phyloP scores from a whole-genome alignment of 2,888 invertebrate genomes.

The Eumerus sabulonum region DNA sequence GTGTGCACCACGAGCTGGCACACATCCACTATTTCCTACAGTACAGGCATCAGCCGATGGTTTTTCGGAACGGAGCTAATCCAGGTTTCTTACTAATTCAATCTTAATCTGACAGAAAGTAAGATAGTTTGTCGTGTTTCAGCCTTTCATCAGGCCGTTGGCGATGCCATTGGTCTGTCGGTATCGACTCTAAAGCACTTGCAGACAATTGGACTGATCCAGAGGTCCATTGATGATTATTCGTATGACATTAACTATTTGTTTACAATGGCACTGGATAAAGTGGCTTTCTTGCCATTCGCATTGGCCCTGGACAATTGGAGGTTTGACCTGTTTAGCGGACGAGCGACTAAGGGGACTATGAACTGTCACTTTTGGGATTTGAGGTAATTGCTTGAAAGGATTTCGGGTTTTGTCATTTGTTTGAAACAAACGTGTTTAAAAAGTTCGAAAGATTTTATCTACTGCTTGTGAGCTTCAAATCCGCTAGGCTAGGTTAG shows the following conservation, averaged over 20 bases:
- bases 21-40: slow-evolving; percentile 93
- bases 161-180: slow-evolving; percentile 92
- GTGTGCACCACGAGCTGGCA: slow-evolving; percentile 95
- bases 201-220: slow-evolving; percentile 89
- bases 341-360: slow-evolving; percentile 85
- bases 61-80: slow-evolving; percentile 95
- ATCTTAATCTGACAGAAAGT: neutral
- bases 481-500: too few relatives aligned
- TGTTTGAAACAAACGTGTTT: too few relatives aligned
- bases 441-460: too few relatives aligned
- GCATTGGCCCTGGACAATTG: slow-evolving; percentile 91
- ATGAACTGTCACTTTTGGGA: slow-evolving; percentile 95
- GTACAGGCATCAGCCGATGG: slow-evolving; percentile 89
- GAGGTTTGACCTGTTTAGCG: slow-evolving; percentile 92
- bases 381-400: slow-evolving; percentile 81
- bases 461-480: too few relatives aligned
- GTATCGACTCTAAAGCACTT: slow-evolving; percentile 91
- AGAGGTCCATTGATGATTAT: slow-evolving; percentile 89
- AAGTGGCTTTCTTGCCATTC: slow-evolving; percentile 88
- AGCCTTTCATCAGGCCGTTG: slow-evolving; percentile 97
- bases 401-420: too few relatives aligned
- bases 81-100: slow-evolving; percentile 83
- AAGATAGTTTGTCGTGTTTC: slow-evolving; percentile 60
- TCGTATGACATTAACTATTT: slow-evolving; percentile 92
- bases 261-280: slow-evolving; percentile 91